Conservation (phyloP, 1,140 invertebrate genomes). For the Scylla paramamosain region DNA sequence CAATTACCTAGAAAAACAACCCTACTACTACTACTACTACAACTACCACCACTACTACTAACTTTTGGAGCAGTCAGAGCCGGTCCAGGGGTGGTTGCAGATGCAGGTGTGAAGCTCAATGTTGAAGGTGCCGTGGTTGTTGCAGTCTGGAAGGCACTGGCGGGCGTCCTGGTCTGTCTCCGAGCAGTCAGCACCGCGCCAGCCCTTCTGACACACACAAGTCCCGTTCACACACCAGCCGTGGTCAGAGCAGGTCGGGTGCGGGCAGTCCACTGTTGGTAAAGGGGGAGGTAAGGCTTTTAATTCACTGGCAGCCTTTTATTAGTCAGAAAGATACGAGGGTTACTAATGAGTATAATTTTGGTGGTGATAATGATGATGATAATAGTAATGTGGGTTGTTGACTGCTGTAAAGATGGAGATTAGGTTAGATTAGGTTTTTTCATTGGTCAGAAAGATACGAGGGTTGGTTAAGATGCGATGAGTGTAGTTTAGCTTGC, state of each 20-base stretch:
- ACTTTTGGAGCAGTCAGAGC: constrained; percentile 92
- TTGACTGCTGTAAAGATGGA: not conserved
- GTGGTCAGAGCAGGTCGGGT: constrained; percentile 97
- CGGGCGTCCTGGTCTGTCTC: constrained; percentile 95
- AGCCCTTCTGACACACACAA: constrained; percentile 98
- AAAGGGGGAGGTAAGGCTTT: not conserved
- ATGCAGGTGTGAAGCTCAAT: constrained; percentile 92
- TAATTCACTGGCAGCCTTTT: not conserved
- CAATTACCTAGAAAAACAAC: too few relatives aligned
- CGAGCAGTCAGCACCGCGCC: constrained; percentile 95
- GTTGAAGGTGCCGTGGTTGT: constrained; percentile 95
- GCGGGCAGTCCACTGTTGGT: constrained; percentile 92
- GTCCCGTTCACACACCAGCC: constrained; percentile 97
- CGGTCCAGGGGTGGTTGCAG: constrained; percentile 95
- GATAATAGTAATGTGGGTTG: too few relatives aligned
- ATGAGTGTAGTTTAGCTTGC: not conserved
- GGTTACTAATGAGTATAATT: not conserved
- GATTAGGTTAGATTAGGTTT: not conserved
- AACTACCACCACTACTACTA: constrained; percentile 17
- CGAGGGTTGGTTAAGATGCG: not conserved
- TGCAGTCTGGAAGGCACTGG: constrained; percentile 96
- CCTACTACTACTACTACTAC: not conserved
- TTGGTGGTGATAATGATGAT: too few relatives aligned
- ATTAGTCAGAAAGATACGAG: not conserved
- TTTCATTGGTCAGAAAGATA: not conserved